A percentile compares a stretch with the other conserved stretches of the same genome.
Evolutionary conservation across 2,888 invertebrate species (phyloP).

Genomic region (Cephus rjabovi): DNA sequence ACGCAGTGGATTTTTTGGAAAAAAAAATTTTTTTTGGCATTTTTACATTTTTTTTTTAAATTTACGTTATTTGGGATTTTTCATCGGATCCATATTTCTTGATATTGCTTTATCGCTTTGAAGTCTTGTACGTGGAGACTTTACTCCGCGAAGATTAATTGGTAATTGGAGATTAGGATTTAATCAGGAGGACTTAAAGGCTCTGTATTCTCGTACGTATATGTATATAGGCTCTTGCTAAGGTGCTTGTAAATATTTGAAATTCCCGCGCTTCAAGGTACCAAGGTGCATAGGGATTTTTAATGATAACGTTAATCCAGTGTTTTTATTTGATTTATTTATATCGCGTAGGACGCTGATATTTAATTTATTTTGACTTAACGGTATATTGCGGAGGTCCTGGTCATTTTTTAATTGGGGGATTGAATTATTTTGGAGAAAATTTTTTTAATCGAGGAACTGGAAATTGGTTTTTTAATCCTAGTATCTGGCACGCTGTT

Average conservation of each 20-base stretch:
- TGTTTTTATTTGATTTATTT: not conserved
- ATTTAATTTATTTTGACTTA: not conserved
- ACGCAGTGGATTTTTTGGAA: no score
- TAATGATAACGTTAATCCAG: not conserved
- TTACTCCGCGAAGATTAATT: not conserved
- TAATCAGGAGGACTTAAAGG: not conserved
- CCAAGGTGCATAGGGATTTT: not conserved
- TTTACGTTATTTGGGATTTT: not conserved
- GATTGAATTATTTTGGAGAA: not conserved
- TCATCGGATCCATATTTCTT: no score
- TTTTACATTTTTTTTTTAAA: not conserved
- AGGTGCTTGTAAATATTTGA: not conserved
- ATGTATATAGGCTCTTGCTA: no score
- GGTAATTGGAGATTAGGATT: not conserved
- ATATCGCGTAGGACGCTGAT: not conserved
- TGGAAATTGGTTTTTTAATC: not conserved
- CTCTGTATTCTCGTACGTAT: no score
- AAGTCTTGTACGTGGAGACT: not conserved
- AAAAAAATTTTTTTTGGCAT: fast-evolving
- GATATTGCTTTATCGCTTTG: no score
- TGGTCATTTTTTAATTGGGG: not conserved
- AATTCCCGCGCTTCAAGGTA: not conserved
- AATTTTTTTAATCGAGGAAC: not conserved
- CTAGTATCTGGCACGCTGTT: not conserved
- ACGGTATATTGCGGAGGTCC: not conserved